Evolutionary conservation across 2,797 vertebrate genomes (phyloP), one percentile per base, ranked within the genome.

Genomic region (Centroberyx gerrardi): DNA sequence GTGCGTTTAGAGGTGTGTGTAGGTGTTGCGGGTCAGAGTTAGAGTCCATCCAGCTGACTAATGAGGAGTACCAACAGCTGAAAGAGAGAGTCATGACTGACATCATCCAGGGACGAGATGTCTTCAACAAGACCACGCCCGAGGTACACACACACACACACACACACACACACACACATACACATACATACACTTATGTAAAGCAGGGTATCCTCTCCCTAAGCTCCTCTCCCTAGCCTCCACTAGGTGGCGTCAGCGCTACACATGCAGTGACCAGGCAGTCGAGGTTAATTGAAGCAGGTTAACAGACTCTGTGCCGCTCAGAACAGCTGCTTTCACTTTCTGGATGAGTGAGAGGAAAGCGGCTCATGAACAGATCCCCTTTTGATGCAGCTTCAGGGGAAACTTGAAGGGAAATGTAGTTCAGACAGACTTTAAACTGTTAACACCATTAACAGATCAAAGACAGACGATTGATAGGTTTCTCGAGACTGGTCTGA

Each of bases 101-200:
- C 0, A 90, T 99, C 80, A 97, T 99, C 61, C 92, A 97, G 78
- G 98, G 97, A 29, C 83, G 15, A 36, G 97, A 99, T 76, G 91
- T 96, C 74, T 99, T 97, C 54, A 95, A 88, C 14, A 99, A 99
- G 92, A 98, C 97, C 1, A 98, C 94, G 29, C 97, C 98, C 5
- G 68, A 96, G 96, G 98, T 98, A 80, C 5, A 18, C 51, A 22
- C 59, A 29, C 15, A n/a, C 36, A 15, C 58, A n/a, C 51, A 18
- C 49, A n/a, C 68, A 38, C 31, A 14, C 44, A 15, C 62, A n/a
- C 62, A 10, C 56, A 18, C 56, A 36, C 31, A n/a, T 4, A 59
- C 49, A 52, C 49, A 36, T 8, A 36, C 22, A 22, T 22, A 22
- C 22, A 22, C 22, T 22, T 22, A 22, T 22, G 22, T 36, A 4